Conservation (phyloP, 1,140 invertebrate genomes). For the Aphelenchoides avenae region DNA sequence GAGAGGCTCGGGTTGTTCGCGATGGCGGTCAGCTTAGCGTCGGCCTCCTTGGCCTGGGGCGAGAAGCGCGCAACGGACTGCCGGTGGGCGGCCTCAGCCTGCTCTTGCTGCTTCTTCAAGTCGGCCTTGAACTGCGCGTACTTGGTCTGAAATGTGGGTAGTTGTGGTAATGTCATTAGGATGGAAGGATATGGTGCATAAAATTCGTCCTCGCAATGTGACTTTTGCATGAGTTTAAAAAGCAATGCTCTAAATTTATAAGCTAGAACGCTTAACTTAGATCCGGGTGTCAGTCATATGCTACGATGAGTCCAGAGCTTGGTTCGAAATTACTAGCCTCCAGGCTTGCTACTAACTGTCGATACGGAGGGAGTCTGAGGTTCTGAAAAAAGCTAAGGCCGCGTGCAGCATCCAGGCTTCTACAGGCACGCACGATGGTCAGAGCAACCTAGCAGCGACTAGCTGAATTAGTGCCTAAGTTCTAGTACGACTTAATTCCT, state of each 20-base stretch:
- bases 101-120: constrained; percentile 34
- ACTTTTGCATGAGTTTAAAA: not conserved
- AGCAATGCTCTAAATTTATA: not conserved
- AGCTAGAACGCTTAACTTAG: not conserved
- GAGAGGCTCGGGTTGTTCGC: constrained; percentile 43
- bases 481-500: too few relatives aligned
- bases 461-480: too few relatives aligned
- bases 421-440: too few relatives aligned
- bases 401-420: too few relatives aligned
- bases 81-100: constrained; percentile 45
- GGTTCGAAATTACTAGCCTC: not conserved
- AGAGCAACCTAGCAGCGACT: too few relatives aligned
- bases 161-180: not conserved
- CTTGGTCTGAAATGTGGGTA: constrained; percentile 34
- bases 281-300: not conserved
- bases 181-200: not conserved
- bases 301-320: not conserved
- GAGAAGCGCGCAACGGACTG: constrained; percentile 42
- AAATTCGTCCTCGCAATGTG: not conserved
- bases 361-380: too few relatives aligned
- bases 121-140: constrained; percentile 38
- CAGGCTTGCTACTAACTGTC: too few relatives aligned
- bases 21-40: constrained; percentile 43
- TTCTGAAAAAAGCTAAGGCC: too few relatives aligned
- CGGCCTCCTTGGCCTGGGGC: constrained; percentile 45